Base-by-base conservation (phyloP, 2,888 invertebrate genomes). In the Coelopa pilipes region DNA sequence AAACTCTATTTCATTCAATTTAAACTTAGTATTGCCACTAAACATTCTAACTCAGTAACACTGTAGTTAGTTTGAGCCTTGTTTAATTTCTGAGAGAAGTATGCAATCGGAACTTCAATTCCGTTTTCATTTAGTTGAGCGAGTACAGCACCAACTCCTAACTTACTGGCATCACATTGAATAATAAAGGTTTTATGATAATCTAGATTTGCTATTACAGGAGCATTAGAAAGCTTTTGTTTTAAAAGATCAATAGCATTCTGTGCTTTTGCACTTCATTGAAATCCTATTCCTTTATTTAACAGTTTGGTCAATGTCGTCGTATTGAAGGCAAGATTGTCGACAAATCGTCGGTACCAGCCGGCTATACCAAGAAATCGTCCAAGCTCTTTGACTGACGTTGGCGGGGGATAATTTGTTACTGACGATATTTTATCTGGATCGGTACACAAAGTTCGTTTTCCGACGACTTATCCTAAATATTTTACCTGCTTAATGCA, bases 21-120 rank as follows among this genome's bases (percentile, higher is more conserved):
- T 2, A 34, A 34, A 34, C 34, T 7, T 34, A 4, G 34, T 34
- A 34, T 2, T 34, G 2, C 7, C 34, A 34, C 67, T 12, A 50
- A 24, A 49, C 67, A 67, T 21, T 67, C 50, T 67, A 49, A 12
- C 17, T 67, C 67, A 1, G 67, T 67, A 1, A 47, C 49, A 49
- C 67, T n/a, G n/a, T n/a, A n/a, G n/a, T n/a, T n/a, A n/a, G n/a
- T n/a, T n/a, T n/a, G n/a, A n/a, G n/a, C n/a, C n/a, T n/a, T n/a
- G n/a, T 77, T 76, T 9, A 78, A 45, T 46, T 77, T 77, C 19
- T 77, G 72, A 0, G 77, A 77, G 69, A 73, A 65, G 46, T 63
- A 75, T 0, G 77, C 74, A 17, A 75, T 74, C 0, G 72, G 69
- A 11, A 66, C 17, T 19, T 77, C 77, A 7, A 59, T 19, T 1